Conservation (phyloP, 2,888 invertebrate genomes). For the Ophion costatus region DNA sequence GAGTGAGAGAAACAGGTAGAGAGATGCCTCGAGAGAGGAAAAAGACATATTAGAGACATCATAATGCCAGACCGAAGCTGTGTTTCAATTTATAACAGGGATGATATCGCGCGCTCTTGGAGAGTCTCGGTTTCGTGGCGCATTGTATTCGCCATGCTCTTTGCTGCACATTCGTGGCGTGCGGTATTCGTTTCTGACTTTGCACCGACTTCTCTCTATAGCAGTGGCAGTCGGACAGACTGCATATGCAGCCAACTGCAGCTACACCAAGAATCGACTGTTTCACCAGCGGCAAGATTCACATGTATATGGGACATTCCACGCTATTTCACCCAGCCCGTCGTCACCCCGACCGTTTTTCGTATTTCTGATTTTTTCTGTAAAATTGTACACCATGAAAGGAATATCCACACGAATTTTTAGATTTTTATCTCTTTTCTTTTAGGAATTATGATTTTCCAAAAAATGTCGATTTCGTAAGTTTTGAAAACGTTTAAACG, state of each 20-base stretch:
- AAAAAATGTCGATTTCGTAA: too few relatives aligned
- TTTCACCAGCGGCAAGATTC: slow-evolving; percentile 30
- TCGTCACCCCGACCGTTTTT: too few relatives aligned
- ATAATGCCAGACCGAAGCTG: slow-evolving; percentile 83
- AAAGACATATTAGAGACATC: slow-evolving; percentile 84
- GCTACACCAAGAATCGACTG: slow-evolving; percentile 64
- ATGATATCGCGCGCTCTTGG: slow-evolving; percentile 82
- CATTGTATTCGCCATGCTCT: slow-evolving; percentile 79
- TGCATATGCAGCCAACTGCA: slow-evolving; percentile 52
- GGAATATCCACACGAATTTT: too few relatives aligned
- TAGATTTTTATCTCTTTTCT: too few relatives aligned
- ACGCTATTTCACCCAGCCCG: too few relatives aligned
- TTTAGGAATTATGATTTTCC: too few relatives aligned
- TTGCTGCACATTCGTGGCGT: slow-evolving; percentile 40
- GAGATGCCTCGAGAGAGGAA: slow-evolving; percentile 73
- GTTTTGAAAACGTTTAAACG: too few relatives aligned
- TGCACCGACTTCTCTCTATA: slow-evolving; percentile 62
- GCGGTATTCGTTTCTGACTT: slow-evolving; percentile 65
- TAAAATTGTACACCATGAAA: too few relatives aligned
- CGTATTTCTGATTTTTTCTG: too few relatives aligned
- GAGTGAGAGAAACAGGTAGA: slow-evolving; percentile 42
- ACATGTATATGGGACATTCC: not conserved
- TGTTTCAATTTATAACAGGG: slow-evolving; percentile 83
- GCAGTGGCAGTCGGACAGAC: slow-evolving; percentile 63
- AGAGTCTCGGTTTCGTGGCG: slow-evolving; percentile 82